Evolutionary conservation across 2,113 vertebrate species (phyloP).

Genomic region (Merops nubicus): DNA sequence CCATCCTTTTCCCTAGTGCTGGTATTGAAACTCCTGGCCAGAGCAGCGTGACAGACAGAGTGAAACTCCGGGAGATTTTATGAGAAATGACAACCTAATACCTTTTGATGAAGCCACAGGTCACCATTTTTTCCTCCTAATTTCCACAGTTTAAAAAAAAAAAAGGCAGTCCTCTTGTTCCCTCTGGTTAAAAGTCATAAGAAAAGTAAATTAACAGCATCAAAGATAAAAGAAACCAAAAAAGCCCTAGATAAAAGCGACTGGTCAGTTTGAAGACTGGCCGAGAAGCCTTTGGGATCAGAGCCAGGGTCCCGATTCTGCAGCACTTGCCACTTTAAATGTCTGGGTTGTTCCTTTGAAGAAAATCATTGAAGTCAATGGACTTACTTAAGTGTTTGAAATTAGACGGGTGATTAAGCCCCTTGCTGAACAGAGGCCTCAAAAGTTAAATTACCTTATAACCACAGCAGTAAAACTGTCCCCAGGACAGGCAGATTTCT

Average conservation of each 20-base stretch:
- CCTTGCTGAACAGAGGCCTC: background rate
- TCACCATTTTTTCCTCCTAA: background rate
- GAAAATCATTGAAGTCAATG: slow-evolving; percentile 47
- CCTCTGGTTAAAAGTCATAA: background rate
- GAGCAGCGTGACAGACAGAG: background rate
- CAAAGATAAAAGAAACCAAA: background rate
- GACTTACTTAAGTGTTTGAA: slow-evolving; percentile 20
- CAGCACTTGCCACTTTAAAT: background rate
- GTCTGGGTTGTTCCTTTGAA: slow-evolving; percentile 28
- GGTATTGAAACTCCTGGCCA: background rate
- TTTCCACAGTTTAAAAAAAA: background rate
- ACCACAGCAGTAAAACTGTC: background rate
- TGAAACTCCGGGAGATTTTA: background rate
- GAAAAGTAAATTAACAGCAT: slow-evolving; percentile 39
- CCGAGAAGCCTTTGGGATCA: background rate
- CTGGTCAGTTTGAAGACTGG: slow-evolving; percentile 29
- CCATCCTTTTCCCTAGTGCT: background rate
- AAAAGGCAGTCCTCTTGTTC: background rate
- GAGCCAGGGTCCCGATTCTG: background rate
- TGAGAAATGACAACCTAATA: background rate
- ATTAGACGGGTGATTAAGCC: slow-evolving; percentile 17
- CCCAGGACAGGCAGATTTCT: background rate
- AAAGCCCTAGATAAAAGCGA: background rate
- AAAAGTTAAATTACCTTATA: background rate
- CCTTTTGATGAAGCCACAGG: slow-evolving; percentile 38